A percentile compares a stretch with the other conserved stretches of the same genome.
Evolutionary conservation across 2,888 invertebrate genomes (phyloP).

Genomic region (Sabatieria punctata): DNA sequence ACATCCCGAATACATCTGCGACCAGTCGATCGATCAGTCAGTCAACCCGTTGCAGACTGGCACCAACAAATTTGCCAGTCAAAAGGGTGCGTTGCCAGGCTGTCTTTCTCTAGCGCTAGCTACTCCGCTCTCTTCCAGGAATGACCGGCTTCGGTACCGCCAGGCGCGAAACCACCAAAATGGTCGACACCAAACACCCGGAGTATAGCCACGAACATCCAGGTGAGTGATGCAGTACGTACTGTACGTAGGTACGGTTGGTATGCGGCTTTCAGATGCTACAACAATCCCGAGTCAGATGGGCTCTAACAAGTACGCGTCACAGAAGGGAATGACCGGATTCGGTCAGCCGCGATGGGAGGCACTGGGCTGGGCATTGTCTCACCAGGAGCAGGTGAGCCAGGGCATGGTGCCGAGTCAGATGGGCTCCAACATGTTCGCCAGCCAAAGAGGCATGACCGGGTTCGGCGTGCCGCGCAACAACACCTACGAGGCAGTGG

Average conservation of each 20-base stretch:
- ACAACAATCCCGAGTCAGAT: constrained; percentile 14
- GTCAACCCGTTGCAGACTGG: constrained; percentile 30
- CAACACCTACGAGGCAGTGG: constrained; percentile 27
- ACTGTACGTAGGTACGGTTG: too few species aligned
- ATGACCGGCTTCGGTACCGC: constrained; percentile 16
- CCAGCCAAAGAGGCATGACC: constrained; percentile 29
- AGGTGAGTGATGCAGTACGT: too few species aligned
- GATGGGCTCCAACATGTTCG: constrained; percentile 30
- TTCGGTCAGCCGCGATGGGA: constrained; percentile 30
- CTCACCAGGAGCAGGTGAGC: neutral
- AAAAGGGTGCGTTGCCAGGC: constrained; percentile 17
- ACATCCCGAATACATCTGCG: constrained; percentile 31
- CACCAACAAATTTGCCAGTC: constrained; percentile 26
- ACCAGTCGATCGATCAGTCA: constrained; percentile 25
- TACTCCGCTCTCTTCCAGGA: too few species aligned
- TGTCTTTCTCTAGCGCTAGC: too few species aligned
- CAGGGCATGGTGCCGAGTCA: constrained; percentile 14
- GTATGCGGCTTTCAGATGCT: too few species aligned
- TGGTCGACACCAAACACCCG: constrained; percentile 28
- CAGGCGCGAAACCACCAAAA: constrained; percentile 29
- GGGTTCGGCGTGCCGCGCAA: constrained; percentile 6
- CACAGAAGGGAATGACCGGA: constrained; percentile 25
- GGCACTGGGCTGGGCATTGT: too few species aligned
- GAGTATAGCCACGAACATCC: constrained; percentile 24
- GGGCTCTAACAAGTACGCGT: constrained; percentile 15